Evolutionary conservation across 2,888 invertebrate species (phyloP).

Genomic region (Cremastinae sp.): DNA sequence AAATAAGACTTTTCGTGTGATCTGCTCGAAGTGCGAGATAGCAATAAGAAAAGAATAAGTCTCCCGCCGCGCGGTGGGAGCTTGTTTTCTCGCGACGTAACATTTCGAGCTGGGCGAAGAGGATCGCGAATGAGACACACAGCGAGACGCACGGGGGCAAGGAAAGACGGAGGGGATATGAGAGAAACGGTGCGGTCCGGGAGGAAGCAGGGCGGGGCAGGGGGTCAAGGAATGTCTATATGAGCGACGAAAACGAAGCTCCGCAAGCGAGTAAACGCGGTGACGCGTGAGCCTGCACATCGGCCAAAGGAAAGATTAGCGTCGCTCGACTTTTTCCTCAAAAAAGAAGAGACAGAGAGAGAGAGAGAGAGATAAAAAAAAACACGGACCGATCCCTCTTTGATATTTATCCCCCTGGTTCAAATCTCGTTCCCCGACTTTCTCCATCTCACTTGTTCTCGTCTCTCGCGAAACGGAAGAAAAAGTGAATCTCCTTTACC

Average conservation of each 20-base stretch:
- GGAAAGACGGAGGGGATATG: conserved; percentile 31
- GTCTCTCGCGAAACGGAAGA: conserved; percentile 13
- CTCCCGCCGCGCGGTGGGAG: neutral
- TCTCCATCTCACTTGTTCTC: conserved; percentile 37
- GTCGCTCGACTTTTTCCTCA: conserved; percentile 65
- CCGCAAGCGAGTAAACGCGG: conserved; percentile 72
- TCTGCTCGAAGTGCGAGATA: too few species aligned
- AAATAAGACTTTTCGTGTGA: too few species aligned
- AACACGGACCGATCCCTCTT: conserved; percentile 38
- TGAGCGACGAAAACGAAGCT: conserved; percentile 70
- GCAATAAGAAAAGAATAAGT: neutral
- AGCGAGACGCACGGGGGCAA: conserved; percentile 1
- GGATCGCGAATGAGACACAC: neutral
- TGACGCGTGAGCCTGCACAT: conserved; percentile 80
- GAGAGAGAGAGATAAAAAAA: too few species aligned
- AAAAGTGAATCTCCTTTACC: conserved; percentile 24
- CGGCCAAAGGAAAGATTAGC: conserved; percentile 79
- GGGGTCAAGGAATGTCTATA: conserved; percentile 66
- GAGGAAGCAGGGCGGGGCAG: neutral
- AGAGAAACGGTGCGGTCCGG: neutral
- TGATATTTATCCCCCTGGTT: conserved; percentile 57
- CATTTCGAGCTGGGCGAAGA: neutral
- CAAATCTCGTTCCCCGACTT: conserved; percentile 71
- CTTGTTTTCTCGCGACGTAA: conserved; percentile 15
- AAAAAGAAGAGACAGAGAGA: conserved; percentile 44